Conservation (phyloP, 2,888 invertebrate genomes). For the Periphyllus acericola region DNA sequence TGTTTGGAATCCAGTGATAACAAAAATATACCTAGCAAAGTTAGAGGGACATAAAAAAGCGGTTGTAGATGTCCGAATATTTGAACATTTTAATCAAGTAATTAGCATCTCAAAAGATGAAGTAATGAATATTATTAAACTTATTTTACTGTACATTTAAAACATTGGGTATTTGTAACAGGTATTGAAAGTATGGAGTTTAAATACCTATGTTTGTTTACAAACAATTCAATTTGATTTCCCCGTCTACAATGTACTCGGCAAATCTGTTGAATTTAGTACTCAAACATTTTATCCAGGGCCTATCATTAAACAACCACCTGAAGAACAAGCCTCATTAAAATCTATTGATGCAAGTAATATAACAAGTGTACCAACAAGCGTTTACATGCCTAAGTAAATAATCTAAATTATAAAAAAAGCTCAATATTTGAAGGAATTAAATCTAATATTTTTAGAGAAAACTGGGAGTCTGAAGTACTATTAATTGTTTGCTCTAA, state of each 20-base stretch:
- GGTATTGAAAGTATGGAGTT: slow-evolving; percentile 73
- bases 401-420: neutral
- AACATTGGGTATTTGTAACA: slow-evolving; percentile 64
- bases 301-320: slow-evolving; percentile 62
- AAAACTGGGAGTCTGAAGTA: slow-evolving; percentile 68
- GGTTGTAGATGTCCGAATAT: slow-evolving; percentile 71
- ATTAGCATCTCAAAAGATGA: slow-evolving; percentile 72
- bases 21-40: slow-evolving; percentile 67
- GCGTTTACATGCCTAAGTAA: slow-evolving; percentile 37
- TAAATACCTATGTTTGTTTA: slow-evolving; percentile 71
- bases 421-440: neutral
- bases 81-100: slow-evolving; percentile 69
- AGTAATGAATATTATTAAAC: slow-evolving; percentile 66
- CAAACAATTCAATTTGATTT: slow-evolving; percentile 72
- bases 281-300: slow-evolving; percentile 63
- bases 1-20: slow-evolving; percentile 71
- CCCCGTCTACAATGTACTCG: slow-evolving; percentile 71
- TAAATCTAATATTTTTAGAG: slow-evolving; percentile 40
- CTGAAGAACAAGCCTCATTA: slow-evolving; percentile 55
- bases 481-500: slow-evolving; percentile 72
- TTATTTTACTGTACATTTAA: neutral
- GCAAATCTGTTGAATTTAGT: slow-evolving; percentile 65
- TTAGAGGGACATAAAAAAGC: slow-evolving; percentile 67
- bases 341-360: slow-evolving; percentile 58
- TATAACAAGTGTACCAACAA: slow-evolving; percentile 49